Conservation (phyloP, 92 coral and sea anemone genomes). For the Heteractis magnifica region DNA sequence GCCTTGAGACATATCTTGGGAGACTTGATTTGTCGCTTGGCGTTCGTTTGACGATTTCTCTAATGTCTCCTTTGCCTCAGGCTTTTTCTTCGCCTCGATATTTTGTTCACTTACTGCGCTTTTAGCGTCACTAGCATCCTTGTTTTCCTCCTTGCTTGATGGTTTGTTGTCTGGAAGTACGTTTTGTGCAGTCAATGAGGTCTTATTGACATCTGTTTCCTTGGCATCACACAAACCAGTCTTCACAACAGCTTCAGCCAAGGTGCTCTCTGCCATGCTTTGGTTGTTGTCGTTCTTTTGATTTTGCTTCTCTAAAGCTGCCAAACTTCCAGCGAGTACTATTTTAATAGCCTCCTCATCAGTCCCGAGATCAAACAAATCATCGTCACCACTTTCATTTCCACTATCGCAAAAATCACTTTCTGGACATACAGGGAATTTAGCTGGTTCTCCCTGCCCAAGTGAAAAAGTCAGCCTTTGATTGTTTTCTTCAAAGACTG, state of each 20-base stretch:
- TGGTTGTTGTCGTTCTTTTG: not conserved
- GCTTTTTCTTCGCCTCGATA: not conserved
- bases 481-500: not conserved
- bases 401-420: not conserved
- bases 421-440: not conserved
- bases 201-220: too few species aligned
- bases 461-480: not conserved
- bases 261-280: not conserved
- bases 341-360: not conserved
- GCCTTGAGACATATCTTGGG: not conserved
- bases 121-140: too few species aligned
- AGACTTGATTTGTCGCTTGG: not conserved
- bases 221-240: too few species aligned
- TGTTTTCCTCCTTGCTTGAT: not conserved
- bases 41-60: not conserved
- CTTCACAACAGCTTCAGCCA: too few species aligned
- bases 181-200: too few species aligned
- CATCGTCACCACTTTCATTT: not conserved
- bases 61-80: not conserved
- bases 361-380: slow-evolving; percentile 1
- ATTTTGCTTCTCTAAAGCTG: not conserved
- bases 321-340: not conserved
- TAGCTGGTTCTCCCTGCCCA: not conserved
- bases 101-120: not conserved
- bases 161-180: not conserved